phyloP scores from a whole-genome alignment of 2,888 invertebrate genomes.

The Chrysotoxum bicinctum region DNA sequence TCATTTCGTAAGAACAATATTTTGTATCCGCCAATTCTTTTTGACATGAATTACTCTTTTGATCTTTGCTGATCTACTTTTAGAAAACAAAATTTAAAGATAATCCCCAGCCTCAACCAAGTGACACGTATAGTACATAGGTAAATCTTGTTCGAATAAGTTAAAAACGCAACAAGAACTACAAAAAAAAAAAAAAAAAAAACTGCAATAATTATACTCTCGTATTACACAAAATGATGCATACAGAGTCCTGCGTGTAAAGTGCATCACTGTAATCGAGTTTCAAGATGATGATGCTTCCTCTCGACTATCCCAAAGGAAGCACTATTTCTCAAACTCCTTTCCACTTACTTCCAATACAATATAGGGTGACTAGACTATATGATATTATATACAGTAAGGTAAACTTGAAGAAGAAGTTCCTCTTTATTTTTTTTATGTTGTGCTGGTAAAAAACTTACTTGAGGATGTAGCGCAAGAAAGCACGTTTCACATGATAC shows the following conservation, averaged over 20 bases:
- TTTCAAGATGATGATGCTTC: slow-evolving; percentile 48
- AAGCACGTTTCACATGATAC: slow-evolving; percentile 79
- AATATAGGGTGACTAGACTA: background rate
- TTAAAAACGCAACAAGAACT: no score
- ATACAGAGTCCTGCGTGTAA: background rate
- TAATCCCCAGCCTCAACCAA: background rate
- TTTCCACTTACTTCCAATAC: background rate
- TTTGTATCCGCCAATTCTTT: no score
- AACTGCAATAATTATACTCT: slow-evolving; percentile 33
- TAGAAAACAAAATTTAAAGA: background rate
- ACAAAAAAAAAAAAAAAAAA: background rate
- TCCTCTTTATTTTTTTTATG: background rate
- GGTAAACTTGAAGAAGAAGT: background rate
- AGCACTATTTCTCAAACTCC: background rate
- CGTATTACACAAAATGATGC: slow-evolving; percentile 13
- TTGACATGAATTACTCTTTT: no score
- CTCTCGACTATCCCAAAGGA: slow-evolving; percentile 30
- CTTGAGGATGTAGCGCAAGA: slow-evolving; percentile 80
- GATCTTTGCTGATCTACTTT: no score
- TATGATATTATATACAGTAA: background rate
- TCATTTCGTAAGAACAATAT: no score
- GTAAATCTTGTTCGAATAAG: background rate
- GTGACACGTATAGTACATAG: background rate
- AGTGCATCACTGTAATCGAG: slow-evolving; percentile 35
- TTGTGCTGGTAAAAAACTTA: slow-evolving; percentile 70